Conservation (phyloP, 1,140 invertebrate species). For the Apis cerana region DNA sequence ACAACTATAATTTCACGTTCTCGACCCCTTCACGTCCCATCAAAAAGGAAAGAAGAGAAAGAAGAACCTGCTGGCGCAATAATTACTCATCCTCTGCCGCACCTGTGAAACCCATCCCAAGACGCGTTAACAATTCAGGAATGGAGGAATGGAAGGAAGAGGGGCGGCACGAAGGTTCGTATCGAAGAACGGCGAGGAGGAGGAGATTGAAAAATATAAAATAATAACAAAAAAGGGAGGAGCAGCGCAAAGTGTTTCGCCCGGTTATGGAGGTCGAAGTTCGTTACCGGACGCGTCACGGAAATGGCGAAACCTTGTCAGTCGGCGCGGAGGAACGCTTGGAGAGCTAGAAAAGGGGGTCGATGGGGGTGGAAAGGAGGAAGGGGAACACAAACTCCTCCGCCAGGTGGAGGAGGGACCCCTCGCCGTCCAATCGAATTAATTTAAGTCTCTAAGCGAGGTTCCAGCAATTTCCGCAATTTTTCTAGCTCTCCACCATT, state of each 20-base stretch:
- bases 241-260: slow-evolving; percentile 59
- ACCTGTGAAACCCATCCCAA: too few relatives aligned
- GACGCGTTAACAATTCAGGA: slow-evolving; percentile 21
- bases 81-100: too few relatives aligned
- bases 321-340: slow-evolving; percentile 61
- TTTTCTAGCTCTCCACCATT: slow-evolving; percentile 69
- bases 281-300: slow-evolving; percentile 67
- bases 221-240: slow-evolving; percentile 44
- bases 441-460: slow-evolving; percentile 73
- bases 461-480: slow-evolving; percentile 73
- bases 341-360: slow-evolving; percentile 5
- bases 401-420: too few relatives aligned
- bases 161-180: too few relatives aligned
- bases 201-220: slow-evolving; percentile 54
- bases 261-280: slow-evolving; percentile 66
- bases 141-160: too few relatives aligned
- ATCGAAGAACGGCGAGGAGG: too few relatives aligned
- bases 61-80: too few relatives aligned
- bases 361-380: background rate
- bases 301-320: slow-evolving; percentile 69
- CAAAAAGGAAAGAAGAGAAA: too few relatives aligned
- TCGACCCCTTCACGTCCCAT: too few relatives aligned
- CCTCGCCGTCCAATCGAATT: slow-evolving; percentile 69
- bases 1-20: too few relatives aligned
- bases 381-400: too few relatives aligned